These are phyloP conservation scores for Lutjanus argentimaculatus DNA, from an alignment of 2,797 vertebrate species.

Conservation along the genomic window DNA sequence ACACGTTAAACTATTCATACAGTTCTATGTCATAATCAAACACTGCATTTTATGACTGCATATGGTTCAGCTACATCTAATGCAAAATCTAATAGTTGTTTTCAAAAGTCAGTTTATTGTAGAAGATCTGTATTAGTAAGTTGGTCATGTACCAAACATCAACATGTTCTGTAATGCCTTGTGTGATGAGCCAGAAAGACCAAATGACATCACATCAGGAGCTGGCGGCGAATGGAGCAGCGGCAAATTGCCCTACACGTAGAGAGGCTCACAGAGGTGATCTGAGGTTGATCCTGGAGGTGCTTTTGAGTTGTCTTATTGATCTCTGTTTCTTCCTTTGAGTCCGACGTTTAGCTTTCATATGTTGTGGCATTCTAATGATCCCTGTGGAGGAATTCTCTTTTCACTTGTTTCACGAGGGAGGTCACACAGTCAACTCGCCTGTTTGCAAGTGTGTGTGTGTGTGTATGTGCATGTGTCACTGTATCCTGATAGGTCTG, in stretches of 20 bases:
- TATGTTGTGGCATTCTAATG: conserved; percentile 7
- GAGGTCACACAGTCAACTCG: conserved; percentile 30
- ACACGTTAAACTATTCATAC: background rate
- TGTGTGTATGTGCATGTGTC: background rate
- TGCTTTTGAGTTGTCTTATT: background rate
- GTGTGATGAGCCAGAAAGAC: conserved; percentile 44
- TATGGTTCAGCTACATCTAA: background rate
- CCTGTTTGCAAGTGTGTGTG: conserved; percentile 1
- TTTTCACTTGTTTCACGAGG: conserved; percentile 13
- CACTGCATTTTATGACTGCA: background rate
- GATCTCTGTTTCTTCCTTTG: background rate
- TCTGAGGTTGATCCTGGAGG: background rate
- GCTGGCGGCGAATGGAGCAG: background rate
- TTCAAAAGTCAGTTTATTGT: background rate
- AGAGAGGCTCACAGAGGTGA: conserved; percentile 9
- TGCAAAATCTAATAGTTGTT: background rate
- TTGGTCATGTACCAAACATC: conserved; percentile 4
- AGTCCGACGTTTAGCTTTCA: conserved; percentile 3
- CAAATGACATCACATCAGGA: conserved; percentile 25
- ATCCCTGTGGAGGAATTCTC: conserved; percentile 19
- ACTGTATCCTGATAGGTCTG: conserved; percentile 47
- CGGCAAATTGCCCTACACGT: background rate
- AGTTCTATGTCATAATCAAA: background rate
- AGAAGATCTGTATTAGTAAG: background rate
- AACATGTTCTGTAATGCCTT: background rate